These are phyloP conservation scores for Moxostoma hubbsi DNA, from an alignment of 2,797 vertebrate genomes.

Conservation along the genomic window DNA sequence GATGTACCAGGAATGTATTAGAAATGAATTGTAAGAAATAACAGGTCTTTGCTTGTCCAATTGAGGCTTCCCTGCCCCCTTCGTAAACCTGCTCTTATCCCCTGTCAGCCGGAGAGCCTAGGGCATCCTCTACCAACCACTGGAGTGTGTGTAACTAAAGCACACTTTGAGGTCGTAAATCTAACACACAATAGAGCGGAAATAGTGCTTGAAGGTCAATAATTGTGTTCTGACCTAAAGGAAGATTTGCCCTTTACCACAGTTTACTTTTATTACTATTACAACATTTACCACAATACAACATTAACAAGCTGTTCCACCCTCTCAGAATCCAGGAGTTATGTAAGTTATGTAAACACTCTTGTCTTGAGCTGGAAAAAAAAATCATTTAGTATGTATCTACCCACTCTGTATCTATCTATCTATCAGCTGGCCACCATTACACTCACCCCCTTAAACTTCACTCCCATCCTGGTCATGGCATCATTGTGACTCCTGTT, in stretches of 20 bases:
- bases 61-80: constrained; percentile 8
- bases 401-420: no score
- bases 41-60: constrained; percentile 30
- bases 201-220: neutral
- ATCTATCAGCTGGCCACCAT: no score
- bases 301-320: no score
- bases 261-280: neutral
- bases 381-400: no score
- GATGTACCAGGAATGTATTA: neutral
- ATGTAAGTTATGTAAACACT: neutral
- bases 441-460: no score
- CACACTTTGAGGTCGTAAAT: neutral
- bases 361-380: neutral
- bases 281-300: neutral
- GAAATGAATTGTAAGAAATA: neutral
- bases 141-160: neutral
- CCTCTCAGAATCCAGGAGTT: neutral
- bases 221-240: neutral
- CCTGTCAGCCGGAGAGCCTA: constrained; percentile 1
- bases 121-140: neutral
- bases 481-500: no score
- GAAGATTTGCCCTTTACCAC: neutral
- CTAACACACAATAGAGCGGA: neutral
- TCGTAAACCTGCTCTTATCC: constrained; percentile 18
- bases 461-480: no score